Percentiles rank a stretch among this genome's conserved stretches.
Conservation (phyloP, 2,113 vertebrate species). For the Gadus chalcogrammus region DNA sequence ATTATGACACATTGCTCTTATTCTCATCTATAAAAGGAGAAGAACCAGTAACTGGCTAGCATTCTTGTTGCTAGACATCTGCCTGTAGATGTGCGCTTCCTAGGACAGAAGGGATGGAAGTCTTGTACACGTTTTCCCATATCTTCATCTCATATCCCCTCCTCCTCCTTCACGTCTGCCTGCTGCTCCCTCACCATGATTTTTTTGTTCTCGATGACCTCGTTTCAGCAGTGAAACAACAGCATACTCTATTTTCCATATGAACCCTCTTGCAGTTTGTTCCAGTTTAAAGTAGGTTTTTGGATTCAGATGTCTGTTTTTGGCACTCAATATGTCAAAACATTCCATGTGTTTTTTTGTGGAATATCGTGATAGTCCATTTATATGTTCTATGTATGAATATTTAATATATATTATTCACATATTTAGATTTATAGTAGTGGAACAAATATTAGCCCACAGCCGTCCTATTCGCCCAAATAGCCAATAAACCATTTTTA, state of each 20-base stretch:
- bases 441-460: no score
- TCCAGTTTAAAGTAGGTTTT: no score
- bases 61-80: neutral
- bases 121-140: conserved; percentile 29
- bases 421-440: no score
- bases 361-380: no score
- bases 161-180: conserved; percentile 3
- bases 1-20: neutral
- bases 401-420: no score
- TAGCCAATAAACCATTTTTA: no score
- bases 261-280: neutral
- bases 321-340: no score
- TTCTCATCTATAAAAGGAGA: neutral
- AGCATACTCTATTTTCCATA: neutral
- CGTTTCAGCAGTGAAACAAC: neutral
- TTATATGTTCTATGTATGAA: no score
- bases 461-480: no score
- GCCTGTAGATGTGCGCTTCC: neutral
- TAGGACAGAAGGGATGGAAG: neutral
- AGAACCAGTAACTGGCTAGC: neutral
- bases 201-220: neutral
- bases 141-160: conserved; percentile 21
- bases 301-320: no score
- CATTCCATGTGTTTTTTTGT: no score
- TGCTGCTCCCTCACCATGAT: neutral